Evolutionary conservation across 1,140 invertebrate species (phyloP).

Genomic region (Manduca sexta): DNA sequence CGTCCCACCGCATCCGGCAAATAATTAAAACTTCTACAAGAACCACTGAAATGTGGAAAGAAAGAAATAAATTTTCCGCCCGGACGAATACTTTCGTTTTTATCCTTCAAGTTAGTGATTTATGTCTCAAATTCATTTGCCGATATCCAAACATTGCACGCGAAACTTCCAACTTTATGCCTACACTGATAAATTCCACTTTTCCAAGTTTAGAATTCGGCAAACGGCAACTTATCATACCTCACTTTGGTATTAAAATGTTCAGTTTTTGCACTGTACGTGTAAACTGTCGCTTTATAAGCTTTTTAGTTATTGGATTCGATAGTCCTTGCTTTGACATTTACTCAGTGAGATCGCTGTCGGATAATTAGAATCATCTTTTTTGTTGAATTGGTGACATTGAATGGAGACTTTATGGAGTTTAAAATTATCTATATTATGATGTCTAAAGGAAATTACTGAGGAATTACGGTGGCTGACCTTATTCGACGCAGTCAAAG

Average conservation of each 20-base stretch:
- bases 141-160: slow-evolving; percentile 8
- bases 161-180: slow-evolving; percentile 21
- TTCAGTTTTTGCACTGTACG: slow-evolving; percentile 29
- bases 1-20: slow-evolving; percentile 42
- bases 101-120: slow-evolving; percentile 46
- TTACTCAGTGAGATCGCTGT: slow-evolving; percentile 19
- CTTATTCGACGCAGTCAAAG: slow-evolving; percentile 32
- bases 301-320: too few relatives aligned
- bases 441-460: slow-evolving; percentile 32
- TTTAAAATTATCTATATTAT: slow-evolving; percentile 48
- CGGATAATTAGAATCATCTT: background rate
- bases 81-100: slow-evolving; percentile 55
- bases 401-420: background rate
- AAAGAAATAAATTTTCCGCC: slow-evolving; percentile 62
- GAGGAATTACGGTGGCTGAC: slow-evolving; percentile 32
- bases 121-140: slow-evolving; percentile 35
- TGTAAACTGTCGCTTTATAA: background rate
- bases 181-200: slow-evolving; percentile 12
- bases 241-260: slow-evolving; percentile 26
- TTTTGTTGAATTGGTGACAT: background rate
- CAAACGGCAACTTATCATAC: slow-evolving; percentile 2
- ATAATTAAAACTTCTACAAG: slow-evolving; percentile 62
- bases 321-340: too few relatives aligned
- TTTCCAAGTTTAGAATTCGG: slow-evolving; percentile 3
- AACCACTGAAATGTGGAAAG: slow-evolving; percentile 47